Base-by-base conservation (phyloP, 2,888 invertebrate species). In the Drosophila quinaria region DNA sequence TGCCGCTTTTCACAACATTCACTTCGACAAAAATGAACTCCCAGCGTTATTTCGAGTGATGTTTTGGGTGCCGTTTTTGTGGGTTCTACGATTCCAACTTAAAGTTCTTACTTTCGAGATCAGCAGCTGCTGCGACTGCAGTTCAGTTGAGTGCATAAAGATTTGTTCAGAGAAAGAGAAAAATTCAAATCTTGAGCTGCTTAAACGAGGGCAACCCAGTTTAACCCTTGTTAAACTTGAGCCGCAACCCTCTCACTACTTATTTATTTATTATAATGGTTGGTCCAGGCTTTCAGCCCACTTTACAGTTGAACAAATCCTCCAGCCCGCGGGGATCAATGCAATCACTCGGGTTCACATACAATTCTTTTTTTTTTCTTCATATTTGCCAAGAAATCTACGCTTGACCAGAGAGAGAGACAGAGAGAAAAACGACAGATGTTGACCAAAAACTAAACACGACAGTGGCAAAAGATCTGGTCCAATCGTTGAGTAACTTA, bases 211-310 rank as follows among this genome's bases (percentile, higher is more conserved):
- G 47, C 87, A 87, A 62, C 63, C 63, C 81, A 87, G 87, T 81
- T 87, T 87, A 85, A 83, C 88, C 86, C 88, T 83, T 87, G 86
- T 87, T 83, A 81, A 82, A 68, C 86, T 79, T 69, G 44, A 56
- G 68, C 61, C 58, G 54, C 86, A 79, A 85, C 77, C 82, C 88
- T 75, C 56, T 69, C 25, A 39, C 44, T 47, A 19, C n/a, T 22
- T 50, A 22, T 6, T 25, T 47, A 19, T 9, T 35, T 50, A 22
- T 6, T 25, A 17, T 15, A 25, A n/a, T 19, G 41, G 25, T 33
- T 35, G 37, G 67, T 49, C 52, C 64, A 74, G 55, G 47, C 44
- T 56, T 50, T 35, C 58, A 67, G 66, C 63, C 60, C 66, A 70
- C 59, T 76, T 70, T 74, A 72, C 83, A 80, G 87, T 78, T 84